A percentile compares a stretch with the other conserved stretches of the same genome.
Conservation (phyloP, 2,113 vertebrate genomes). For the Caloenas nicobarica region DNA sequence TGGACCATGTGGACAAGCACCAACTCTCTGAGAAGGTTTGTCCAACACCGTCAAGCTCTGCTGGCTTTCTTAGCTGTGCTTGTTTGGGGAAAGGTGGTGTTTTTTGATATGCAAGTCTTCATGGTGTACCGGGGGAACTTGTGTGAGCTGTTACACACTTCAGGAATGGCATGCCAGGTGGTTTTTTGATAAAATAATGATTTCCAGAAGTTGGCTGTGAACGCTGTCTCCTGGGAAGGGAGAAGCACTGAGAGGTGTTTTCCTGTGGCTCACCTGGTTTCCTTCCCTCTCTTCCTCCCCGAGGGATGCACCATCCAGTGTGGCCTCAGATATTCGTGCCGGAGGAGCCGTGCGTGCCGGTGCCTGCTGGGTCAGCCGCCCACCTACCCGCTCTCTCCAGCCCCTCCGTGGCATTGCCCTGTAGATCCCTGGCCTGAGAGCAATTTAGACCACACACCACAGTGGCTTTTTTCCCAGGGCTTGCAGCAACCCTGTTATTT, state of each 20-base stretch:
- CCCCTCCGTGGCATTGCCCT: rapidly evolving
- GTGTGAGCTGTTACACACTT: neutral
- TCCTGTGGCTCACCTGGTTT: neutral
- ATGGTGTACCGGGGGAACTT: rapidly evolving
- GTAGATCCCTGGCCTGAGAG: neutral
- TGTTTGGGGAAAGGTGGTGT: neutral
- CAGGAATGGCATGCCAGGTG: neutral
- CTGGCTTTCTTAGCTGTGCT: neutral
- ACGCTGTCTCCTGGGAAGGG: neutral
- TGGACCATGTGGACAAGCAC: neutral
- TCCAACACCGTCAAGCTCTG: neutral
- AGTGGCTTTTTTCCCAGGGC: neutral
- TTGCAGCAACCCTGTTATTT: neutral
- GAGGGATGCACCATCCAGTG: rapidly evolving
- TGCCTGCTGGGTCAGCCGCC: neutral
- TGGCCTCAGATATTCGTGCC: neutral
- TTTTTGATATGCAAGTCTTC: neutral
- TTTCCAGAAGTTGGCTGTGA: neutral
- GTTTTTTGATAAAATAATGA: neutral
- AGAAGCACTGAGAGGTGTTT: neutral
- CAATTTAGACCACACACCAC: neutral
- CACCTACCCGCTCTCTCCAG: neutral
- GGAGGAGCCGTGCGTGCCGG: rapidly evolving
- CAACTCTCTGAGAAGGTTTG: neutral
- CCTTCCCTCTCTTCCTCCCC: neutral